phyloP scores from a whole-genome alignment of 2,113 vertebrate genomes.

The Notechis scutatus region DNA sequence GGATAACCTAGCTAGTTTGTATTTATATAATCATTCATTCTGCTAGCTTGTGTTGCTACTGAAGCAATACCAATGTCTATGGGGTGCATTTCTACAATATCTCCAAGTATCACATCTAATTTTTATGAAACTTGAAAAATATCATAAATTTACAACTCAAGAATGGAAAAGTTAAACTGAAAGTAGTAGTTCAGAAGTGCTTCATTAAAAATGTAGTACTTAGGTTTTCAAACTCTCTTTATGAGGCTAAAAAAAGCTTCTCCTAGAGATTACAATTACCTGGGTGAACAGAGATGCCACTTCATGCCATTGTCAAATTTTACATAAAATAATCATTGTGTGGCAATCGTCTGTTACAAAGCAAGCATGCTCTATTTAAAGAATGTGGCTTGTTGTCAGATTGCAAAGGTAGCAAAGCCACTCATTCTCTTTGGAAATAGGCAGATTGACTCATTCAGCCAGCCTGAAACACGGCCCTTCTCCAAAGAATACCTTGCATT shows the following conservation, averaged over 20 bases:
- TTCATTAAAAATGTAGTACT: constrained; percentile 16
- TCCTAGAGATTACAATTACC: constrained; percentile 30
- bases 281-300: neutral
- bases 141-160: constrained; percentile 16
- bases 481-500: constrained; percentile 25
- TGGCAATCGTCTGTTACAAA: constrained; percentile 27
- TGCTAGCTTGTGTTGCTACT: neutral
- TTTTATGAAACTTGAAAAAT: neutral
- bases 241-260: constrained; percentile 17
- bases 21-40: neutral
- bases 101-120: neutral
- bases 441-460: constrained; percentile 35
- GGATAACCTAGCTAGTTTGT: neutral
- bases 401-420: constrained; percentile 26
- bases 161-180: constrained; percentile 11
- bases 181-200: constrained; percentile 12
- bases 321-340: constrained; percentile 35
- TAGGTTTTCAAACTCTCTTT: constrained; percentile 29
- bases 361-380: constrained; percentile 35
- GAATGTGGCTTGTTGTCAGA: constrained; percentile 28
- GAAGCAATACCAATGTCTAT: neutral
- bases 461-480: constrained; percentile 43
- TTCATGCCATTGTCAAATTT: constrained; percentile 51
- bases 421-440: constrained; percentile 30
- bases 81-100: neutral